phyloP scores from a whole-genome alignment of 2,797 vertebrate species.

The Micrastur ruficollis region DNA sequence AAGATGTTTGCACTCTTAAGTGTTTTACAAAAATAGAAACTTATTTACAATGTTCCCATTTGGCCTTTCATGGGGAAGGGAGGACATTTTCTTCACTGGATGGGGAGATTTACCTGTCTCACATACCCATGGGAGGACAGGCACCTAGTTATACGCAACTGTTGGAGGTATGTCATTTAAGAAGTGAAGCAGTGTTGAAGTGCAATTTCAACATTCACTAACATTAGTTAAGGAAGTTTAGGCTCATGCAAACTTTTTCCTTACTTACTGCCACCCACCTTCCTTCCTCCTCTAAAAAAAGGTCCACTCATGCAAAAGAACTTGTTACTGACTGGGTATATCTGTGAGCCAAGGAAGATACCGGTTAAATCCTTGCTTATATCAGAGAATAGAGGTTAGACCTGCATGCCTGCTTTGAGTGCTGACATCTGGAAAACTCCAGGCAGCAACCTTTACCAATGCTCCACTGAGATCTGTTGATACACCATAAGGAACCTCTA shows the following conservation, averaged over 20 bases:
- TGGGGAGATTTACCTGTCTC: not conserved
- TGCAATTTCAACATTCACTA: not conserved
- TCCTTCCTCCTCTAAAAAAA: constrained; percentile 43
- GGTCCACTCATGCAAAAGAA: not conserved
- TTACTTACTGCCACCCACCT: constrained; percentile 13
- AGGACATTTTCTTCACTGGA: constrained; percentile 16
- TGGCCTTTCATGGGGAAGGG: constrained; percentile 49
- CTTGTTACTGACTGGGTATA: not conserved
- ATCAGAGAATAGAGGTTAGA: not conserved
- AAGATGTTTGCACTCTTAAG: not conserved
- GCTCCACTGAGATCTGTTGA: not conserved
- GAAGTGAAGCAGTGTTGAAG: not conserved
- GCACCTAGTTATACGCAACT: not conserved
- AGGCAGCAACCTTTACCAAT: not conserved
- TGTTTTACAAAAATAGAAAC: constrained; percentile 25
- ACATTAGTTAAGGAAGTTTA: constrained; percentile 22
- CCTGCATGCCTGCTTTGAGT: not conserved
- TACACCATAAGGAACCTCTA: not conserved
- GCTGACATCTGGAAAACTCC: not conserved
- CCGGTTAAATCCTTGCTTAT: not conserved
- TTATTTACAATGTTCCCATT: constrained; percentile 61
- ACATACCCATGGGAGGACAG: not conserved
- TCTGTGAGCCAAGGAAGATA: not conserved
- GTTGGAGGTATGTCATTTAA: not conserved
- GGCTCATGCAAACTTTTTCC: constrained; percentile 38